Conservation (phyloP, 2,113 vertebrate genomes). For the Empidonax traillii region DNA sequence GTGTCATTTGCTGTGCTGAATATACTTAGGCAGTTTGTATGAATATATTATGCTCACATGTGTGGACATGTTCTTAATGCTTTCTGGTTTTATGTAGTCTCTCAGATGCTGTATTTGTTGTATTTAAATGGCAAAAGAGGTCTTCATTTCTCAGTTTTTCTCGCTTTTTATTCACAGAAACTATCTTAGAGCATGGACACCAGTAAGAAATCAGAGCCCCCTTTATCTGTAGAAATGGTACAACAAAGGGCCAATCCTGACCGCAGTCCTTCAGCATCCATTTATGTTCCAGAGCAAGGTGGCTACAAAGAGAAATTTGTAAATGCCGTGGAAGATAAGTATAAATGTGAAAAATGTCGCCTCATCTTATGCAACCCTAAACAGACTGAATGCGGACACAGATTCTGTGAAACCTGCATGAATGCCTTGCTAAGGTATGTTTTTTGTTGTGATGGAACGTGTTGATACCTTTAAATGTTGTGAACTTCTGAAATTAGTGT, state of each 20-base stretch:
- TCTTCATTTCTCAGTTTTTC: not conserved
- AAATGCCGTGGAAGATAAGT: slow-evolving; percentile 89
- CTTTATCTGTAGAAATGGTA: slow-evolving; percentile 68
- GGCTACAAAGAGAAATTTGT: slow-evolving; percentile 94
- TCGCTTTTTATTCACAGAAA: slow-evolving; percentile 40
- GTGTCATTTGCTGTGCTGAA: not conserved
- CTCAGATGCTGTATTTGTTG: not conserved
- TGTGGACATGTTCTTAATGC: not conserved
- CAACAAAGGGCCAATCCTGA: slow-evolving; percentile 77
- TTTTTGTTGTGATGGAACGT: not conserved
- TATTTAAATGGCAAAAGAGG: not conserved
- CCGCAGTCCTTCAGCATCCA: slow-evolving; percentile 53
- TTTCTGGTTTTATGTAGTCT: not conserved
- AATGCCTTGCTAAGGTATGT: slow-evolving; percentile 75
- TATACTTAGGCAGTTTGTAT: not conserved
- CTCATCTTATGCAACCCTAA: slow-evolving; percentile 91
- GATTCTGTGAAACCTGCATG: slow-evolving; percentile 96
- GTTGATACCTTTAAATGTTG: not conserved
- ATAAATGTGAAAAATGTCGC: slow-evolving; percentile 91
- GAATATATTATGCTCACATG: not conserved
- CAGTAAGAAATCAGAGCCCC: slow-evolving; percentile 75
- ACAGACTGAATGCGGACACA: slow-evolving; percentile 96
- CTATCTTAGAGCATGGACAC: slow-evolving; percentile 70
- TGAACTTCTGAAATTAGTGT: not conserved
- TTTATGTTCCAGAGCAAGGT: slow-evolving; percentile 83